phyloP scores from a whole-genome alignment of 2,113 vertebrate genomes.

The Halcyon malimbica region DNA sequence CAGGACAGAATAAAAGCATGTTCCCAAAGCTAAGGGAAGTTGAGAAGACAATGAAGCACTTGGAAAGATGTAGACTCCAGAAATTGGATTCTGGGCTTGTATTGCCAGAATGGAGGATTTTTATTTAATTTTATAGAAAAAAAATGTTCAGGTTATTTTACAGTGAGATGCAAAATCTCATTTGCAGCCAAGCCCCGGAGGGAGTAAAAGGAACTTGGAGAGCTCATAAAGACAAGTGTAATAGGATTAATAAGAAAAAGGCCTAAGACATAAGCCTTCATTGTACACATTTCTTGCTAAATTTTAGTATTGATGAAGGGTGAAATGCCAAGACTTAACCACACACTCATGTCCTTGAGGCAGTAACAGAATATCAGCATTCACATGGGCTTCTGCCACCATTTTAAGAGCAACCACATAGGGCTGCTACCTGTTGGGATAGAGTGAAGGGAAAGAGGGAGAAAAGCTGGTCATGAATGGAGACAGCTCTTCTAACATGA shows the following conservation, averaged over 20 bases:
- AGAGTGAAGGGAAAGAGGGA: neutral
- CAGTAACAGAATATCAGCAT: neutral
- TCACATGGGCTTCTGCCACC: neutral
- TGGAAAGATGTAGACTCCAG: conserved; percentile 64
- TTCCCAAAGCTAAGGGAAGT: conserved; percentile 33
- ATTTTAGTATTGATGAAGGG: conserved; percentile 74
- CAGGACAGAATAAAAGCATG: conserved; percentile 29
- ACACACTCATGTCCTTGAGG: conserved; percentile 44
- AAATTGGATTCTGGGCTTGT: conserved; percentile 77
- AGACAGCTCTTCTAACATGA: neutral
- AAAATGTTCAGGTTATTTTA: conserved; percentile 78
- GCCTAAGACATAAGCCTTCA: conserved; percentile 73
- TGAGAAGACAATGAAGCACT: conserved; percentile 58
- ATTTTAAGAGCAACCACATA: neutral
- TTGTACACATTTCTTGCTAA: conserved; percentile 71
- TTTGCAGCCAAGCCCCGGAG: conserved; percentile 74
- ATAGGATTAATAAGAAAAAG: conserved; percentile 81
- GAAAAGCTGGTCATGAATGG: neutral
- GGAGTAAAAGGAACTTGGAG: conserved; percentile 73
- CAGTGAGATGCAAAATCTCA: conserved; percentile 78
- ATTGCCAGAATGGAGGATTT: conserved; percentile 63
- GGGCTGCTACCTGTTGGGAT: neutral
- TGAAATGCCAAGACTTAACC: conserved; percentile 72
- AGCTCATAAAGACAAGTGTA: conserved; percentile 79
- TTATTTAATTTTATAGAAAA: conserved; percentile 81